Evolutionary conservation across 2,797 vertebrate species (phyloP).

Genomic region (Rallus crepitans): DNA sequence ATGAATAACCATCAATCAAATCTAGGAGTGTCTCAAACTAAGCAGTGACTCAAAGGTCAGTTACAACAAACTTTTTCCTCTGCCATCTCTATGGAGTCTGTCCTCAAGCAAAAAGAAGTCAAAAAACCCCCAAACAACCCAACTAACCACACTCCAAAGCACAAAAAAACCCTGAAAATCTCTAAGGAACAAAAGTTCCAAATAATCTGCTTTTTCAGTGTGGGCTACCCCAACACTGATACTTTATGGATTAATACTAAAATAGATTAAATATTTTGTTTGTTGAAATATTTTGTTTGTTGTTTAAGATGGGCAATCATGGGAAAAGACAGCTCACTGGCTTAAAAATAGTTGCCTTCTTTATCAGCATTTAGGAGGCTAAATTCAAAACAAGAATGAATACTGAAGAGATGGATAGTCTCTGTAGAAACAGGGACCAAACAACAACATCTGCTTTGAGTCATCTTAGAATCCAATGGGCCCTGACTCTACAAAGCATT

Average conservation of each 20-base stretch:
- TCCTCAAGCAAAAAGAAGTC: not conserved
- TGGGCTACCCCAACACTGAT: not conserved
- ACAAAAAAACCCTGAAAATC: not conserved
- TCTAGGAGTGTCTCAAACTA: not conserved
- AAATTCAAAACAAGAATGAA: slow-evolving; percentile 15
- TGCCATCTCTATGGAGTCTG: not conserved
- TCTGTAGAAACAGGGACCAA: not conserved
- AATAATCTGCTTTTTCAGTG: not conserved
- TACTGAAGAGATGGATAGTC: not conserved
- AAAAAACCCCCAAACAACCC: not conserved
- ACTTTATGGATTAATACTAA: not conserved
- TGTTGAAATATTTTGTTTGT: not conserved
- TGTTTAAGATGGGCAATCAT: not conserved
- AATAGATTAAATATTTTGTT: not conserved
- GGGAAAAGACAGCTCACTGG: not conserved
- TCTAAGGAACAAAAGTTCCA: not conserved
- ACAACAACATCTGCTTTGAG: not conserved
- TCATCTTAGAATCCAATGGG: not conserved
- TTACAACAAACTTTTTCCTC: not conserved
- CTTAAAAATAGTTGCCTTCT: not conserved
- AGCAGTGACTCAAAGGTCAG: not conserved
- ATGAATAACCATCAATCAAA: not conserved
- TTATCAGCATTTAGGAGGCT: not conserved
- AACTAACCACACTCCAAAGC: not conserved
- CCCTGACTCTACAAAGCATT: not conserved